A percentile compares a stretch with the other conserved stretches of the same genome.
These are phyloP conservation scores for Drymodes brunneopygia DNA, from an alignment of 2,113 vertebrate species.

Conservation along the genomic window DNA sequence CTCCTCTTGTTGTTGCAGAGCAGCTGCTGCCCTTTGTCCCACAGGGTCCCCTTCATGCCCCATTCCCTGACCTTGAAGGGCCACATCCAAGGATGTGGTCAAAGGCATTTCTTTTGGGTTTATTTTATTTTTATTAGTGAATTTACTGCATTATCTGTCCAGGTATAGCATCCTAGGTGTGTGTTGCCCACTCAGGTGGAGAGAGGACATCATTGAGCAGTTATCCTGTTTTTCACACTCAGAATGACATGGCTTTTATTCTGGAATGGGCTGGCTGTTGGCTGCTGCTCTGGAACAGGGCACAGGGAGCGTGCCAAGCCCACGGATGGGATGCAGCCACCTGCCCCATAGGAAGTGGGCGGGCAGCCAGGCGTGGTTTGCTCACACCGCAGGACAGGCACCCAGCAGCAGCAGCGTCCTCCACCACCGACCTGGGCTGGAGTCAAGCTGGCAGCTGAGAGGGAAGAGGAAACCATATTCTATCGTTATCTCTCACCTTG, in stretches of 20 bases:
- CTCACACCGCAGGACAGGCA: not conserved
- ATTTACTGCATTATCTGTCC: not conserved
- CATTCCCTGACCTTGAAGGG: not conserved
- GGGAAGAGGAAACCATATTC: constrained; percentile 53
- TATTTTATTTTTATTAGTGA: not conserved
- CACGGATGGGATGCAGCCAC: not conserved
- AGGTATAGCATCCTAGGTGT: not conserved
- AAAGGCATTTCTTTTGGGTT: not conserved
- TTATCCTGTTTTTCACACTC: not conserved
- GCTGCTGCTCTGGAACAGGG: not conserved
- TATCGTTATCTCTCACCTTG: constrained; percentile 49
- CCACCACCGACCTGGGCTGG: constrained; percentile 24
- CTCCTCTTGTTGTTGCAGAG: not conserved
- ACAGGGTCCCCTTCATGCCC: not conserved
- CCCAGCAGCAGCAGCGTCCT: not conserved
- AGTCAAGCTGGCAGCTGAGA: constrained; percentile 37
- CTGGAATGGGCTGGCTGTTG: not conserved
- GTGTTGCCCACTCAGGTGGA: not conserved
- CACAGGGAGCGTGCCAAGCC: not conserved
- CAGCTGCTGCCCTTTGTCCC: not conserved
- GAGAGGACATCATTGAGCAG: not conserved
- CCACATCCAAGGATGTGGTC: not conserved
- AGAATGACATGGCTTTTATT: not conserved
- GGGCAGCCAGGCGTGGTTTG: not conserved
- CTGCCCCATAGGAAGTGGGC: constrained; percentile 34